Percentiles rank a stretch among this genome's conserved stretches.
phyloP scores from a whole-genome alignment of 2,888 invertebrate genomes.

The Nomada ruficornis region DNA sequence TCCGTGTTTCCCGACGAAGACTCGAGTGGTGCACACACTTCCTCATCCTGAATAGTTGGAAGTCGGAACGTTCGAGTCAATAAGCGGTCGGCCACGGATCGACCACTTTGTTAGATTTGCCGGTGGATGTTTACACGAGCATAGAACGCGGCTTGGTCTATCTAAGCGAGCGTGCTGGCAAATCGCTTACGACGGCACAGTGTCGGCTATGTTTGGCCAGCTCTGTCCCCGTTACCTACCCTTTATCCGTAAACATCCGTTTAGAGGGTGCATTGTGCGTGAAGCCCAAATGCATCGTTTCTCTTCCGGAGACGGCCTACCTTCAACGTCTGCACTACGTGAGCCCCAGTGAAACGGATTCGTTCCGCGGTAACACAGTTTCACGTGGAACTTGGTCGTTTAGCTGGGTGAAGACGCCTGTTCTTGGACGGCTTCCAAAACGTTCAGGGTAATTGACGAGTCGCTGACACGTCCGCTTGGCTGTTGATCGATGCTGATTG shows the following conservation, averaged over 20 bases:
- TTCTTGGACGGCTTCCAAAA: constrained; percentile 29
- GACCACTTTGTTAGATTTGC: constrained; percentile 45
- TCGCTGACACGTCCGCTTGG: constrained; percentile 24
- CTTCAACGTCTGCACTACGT: neutral
- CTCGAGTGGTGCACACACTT: neutral
- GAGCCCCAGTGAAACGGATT: neutral
- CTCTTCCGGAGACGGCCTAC: constrained; percentile 19
- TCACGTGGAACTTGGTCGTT: neutral
- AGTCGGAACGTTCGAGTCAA: constrained; percentile 33
- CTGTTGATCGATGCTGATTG: constrained; percentile 13
- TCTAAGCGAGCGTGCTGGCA: constrained; percentile 47
- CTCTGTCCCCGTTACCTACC: constrained; percentile 32
- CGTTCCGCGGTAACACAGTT: constrained; percentile 9
- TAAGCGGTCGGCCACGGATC: constrained; percentile 34
- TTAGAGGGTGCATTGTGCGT: constrained; percentile 39
- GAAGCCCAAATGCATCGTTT: constrained; percentile 11
- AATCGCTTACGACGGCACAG: constrained; percentile 52
- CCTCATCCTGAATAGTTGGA: neutral
- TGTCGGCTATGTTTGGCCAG: constrained; percentile 34
- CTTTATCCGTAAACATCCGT: constrained; percentile 50
- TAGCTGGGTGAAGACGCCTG: constrained; percentile 12
- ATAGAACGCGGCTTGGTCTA: constrained; percentile 32
- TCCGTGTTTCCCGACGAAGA: neutral
- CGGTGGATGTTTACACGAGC: constrained; percentile 36
- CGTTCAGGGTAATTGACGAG: constrained; percentile 16